Percentiles rank a stretch among this genome's conserved stretches.
Evolutionary conservation across 1,140 invertebrate genomes (phyloP).

Genomic region (Orius laevigatus): DNA sequence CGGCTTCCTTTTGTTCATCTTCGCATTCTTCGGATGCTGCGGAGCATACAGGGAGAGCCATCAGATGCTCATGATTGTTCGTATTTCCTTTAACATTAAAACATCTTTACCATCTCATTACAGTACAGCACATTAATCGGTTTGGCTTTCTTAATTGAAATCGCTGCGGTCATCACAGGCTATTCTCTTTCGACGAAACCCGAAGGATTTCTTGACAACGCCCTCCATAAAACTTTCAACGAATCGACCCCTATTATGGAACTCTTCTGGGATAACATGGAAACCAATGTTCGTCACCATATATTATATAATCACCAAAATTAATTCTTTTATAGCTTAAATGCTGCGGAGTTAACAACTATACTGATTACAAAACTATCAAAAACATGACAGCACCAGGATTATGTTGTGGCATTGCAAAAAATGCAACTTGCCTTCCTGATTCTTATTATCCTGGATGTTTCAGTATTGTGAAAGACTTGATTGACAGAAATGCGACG

Average conservation of each 20-base stretch:
- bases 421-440: not conserved
- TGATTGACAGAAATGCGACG: not conserved
- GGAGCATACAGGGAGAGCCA: constrained; percentile 64
- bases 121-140: not conserved
- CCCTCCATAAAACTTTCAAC: no score
- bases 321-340: constrained; percentile 37
- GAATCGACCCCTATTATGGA: no score
- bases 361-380: constrained; percentile 41
- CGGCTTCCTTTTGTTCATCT: constrained; percentile 51
- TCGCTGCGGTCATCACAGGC: not conserved
- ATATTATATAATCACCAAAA: not conserved
- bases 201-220: no score
- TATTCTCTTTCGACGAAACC: not conserved
- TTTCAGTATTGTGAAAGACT: not conserved
- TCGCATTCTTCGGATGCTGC: constrained; percentile 72
- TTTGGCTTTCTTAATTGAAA: not conserved
- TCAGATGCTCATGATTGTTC: constrained; percentile 65
- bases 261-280: not conserved
- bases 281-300: not conserved
- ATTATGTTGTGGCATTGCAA: constrained; percentile 1
- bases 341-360: constrained; percentile 59
- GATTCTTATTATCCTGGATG: not conserved
- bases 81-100: constrained; percentile 21
- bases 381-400: not conserved
- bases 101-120: not conserved